These are phyloP conservation scores for Bathynomus jamesi DNA, from an alignment of 1,140 invertebrate genomes.

Conservation along the genomic window DNA sequence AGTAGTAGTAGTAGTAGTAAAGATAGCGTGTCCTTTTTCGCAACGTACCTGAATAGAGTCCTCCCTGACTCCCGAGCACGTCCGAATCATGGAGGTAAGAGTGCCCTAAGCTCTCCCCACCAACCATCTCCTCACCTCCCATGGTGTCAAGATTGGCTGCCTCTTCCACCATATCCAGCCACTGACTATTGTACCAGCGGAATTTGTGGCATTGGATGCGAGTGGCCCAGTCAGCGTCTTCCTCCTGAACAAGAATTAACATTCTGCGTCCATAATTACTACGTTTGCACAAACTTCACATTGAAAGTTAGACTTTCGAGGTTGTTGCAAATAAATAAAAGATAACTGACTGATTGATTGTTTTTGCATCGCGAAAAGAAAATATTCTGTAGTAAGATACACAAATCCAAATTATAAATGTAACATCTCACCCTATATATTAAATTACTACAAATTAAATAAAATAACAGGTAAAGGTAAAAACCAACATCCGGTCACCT, in stretches of 20 bases:
- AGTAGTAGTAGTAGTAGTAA: background rate
- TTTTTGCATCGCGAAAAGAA: background rate
- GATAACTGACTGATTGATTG: no score
- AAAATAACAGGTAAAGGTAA: no score
- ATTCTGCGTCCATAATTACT: background rate
- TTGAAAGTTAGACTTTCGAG: background rate
- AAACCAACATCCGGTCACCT: no score
- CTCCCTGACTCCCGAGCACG: conserved; percentile 27
- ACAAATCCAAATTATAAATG: background rate
- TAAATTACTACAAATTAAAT: no score
- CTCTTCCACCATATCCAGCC: conserved; percentile 87
- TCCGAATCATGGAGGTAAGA: conserved; percentile 33
- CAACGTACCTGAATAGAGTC: conserved; percentile 23
- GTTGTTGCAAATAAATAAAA: no score
- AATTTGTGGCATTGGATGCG: conserved; percentile 92
- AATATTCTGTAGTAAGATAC: background rate
- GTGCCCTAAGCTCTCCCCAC: conserved; percentile 28
- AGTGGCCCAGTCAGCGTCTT: conserved; percentile 80
- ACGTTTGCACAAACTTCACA: background rate
- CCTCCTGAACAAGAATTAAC: conserved; percentile 51
- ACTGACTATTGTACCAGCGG: conserved; percentile 91
- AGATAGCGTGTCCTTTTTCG: background rate
- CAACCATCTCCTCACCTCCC: conserved; percentile 30
- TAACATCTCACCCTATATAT: no score
- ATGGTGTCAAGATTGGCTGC: conserved; percentile 28